Percentiles rank a stretch among this genome's conserved stretches.
Conservation (phyloP, 2,888 invertebrate genomes). For the Rhingia rostrata region DNA sequence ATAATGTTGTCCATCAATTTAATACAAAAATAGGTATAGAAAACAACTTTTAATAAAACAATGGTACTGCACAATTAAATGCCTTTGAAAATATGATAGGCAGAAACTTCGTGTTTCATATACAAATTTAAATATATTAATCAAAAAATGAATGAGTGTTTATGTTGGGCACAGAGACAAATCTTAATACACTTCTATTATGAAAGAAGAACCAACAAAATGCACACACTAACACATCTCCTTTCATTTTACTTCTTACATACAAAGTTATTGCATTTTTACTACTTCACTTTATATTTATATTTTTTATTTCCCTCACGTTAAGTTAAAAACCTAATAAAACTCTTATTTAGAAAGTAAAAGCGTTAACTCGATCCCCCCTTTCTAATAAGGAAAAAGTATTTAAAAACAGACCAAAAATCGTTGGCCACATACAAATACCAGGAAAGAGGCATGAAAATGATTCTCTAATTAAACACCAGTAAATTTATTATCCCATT, state of each 20-base stretch:
- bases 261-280: not conserved
- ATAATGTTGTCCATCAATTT: no score
- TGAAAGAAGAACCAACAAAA: not conserved
- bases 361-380: conserved; percentile 26
- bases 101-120: no score
- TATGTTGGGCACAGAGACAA: no score
- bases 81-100: no score
- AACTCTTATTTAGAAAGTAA: conserved; percentile 46
- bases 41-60: no score
- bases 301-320: conserved; percentile 21
- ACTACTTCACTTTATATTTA: not conserved
- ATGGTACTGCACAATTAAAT: no score
- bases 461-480: conserved; percentile 67
- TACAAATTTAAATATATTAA: no score
- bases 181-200: no score
- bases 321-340: conserved; percentile 11
- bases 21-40: no score
- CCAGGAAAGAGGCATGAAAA: conserved; percentile 43
- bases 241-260: no score
- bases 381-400: conserved; percentile 3
- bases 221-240: not conserved
- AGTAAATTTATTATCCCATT: conserved; percentile 68
- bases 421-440: conserved; percentile 28
- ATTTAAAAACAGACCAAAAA: conserved; percentile 28
- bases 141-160: no score